phyloP scores from a whole-genome alignment of 2,113 vertebrate species.

The Calidris pygmaea region DNA sequence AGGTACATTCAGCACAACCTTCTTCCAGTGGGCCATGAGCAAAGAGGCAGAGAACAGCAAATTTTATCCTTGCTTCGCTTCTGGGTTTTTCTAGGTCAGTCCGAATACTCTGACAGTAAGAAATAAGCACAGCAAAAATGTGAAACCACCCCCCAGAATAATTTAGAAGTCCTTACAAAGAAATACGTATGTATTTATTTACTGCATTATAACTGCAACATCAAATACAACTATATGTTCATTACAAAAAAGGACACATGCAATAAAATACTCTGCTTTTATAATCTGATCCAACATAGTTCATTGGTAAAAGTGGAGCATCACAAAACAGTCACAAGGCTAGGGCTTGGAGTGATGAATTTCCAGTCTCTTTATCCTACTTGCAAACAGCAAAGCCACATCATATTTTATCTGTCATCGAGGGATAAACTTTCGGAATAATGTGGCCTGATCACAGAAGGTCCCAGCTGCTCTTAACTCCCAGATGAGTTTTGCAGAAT shows the following conservation, averaged over 20 bases:
- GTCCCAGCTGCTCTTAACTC: neutral
- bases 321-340: neutral
- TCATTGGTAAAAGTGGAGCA: neutral
- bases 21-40: neutral
- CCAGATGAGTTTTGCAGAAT: neutral
- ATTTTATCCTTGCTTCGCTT: neutral
- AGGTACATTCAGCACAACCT: neutral
- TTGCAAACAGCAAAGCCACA: constrained; percentile 30
- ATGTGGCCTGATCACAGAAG: neutral
- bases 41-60: neutral
- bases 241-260: constrained; percentile 38
- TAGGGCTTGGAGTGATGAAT: neutral
- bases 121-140: neutral
- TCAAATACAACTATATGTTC: neutral
- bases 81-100: neutral
- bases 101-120: neutral
- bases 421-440: neutral
- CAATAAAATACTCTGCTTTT: constrained; percentile 12
- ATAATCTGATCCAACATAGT: neutral
- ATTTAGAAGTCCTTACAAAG: constrained; percentile 35
- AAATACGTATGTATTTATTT: constrained; percentile 45
- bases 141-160: neutral
- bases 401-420: neutral
- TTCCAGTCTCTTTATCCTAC: constrained; percentile 16
- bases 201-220: neutral